Conservation (phyloP, 2,797 vertebrate genomes). For the Sarcoramphus papa region DNA sequence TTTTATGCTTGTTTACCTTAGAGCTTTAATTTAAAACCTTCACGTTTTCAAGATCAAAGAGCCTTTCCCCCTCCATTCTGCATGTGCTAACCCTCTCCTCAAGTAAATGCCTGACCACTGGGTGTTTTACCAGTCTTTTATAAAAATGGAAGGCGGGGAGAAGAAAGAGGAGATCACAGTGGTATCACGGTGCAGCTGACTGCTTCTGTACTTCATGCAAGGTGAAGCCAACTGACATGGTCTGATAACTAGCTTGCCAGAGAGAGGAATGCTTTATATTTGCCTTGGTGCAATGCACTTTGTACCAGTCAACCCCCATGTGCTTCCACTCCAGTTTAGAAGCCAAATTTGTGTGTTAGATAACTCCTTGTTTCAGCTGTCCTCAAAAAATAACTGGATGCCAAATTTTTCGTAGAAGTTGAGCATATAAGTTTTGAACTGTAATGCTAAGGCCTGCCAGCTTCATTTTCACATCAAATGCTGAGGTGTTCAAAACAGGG, state of each 20-base stretch:
- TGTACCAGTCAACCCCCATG: background rate
- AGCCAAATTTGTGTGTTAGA: background rate
- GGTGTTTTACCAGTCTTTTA: background rate
- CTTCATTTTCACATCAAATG: background rate
- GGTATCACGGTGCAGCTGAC: fast-evolving
- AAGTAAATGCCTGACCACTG: too few species aligned
- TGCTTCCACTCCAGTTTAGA: background rate
- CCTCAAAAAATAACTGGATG: background rate
- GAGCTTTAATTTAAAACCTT: background rate
- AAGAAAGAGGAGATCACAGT: background rate
- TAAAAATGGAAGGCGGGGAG: background rate
- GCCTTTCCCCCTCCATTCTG: background rate
- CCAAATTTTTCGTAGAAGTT: fast-evolving
- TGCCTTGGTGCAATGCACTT: fast-evolving
- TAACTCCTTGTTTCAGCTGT: background rate
- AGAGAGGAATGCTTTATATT: fast-evolving
- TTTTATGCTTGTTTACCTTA: background rate
- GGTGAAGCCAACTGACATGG: fast-evolving
- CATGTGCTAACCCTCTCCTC: fast-evolving
- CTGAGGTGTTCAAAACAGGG: background rate
- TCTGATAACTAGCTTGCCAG: background rate
- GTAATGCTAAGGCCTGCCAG: background rate
- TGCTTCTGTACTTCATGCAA: fast-evolving
- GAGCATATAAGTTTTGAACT: background rate
- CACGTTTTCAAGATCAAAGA: background rate